Evolutionary conservation across 2,888 invertebrate species (phyloP).

Genomic region (Heteromyza rotundicornis): DNA sequence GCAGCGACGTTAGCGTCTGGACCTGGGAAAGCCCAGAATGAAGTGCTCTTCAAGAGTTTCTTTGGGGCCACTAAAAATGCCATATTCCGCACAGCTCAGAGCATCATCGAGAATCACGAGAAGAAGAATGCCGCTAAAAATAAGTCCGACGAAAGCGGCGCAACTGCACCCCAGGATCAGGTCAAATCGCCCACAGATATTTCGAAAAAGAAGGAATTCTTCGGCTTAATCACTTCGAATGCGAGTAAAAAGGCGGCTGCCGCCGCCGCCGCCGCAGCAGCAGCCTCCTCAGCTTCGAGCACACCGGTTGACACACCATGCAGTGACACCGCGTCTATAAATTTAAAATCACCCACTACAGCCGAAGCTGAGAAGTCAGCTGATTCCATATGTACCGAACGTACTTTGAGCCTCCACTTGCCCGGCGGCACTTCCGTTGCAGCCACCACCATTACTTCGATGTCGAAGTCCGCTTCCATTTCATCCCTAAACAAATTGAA

Average conservation of each 20-base stretch:
- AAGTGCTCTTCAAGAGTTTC: constrained; percentile 62
- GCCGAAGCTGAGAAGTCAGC: constrained; percentile 19
- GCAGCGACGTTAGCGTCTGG: constrained; percentile 28
- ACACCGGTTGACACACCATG: constrained; percentile 40
- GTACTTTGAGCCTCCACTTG: constrained; percentile 48
- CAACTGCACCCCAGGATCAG: constrained; percentile 36
- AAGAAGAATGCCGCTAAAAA: constrained; percentile 62
- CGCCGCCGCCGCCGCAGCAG: constrained; percentile 49
- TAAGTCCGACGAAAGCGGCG: constrained; percentile 38
- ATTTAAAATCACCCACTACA: constrained; percentile 13
- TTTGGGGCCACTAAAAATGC: constrained; percentile 63
- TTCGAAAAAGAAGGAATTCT: constrained; percentile 61
- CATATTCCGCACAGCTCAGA: constrained; percentile 63
- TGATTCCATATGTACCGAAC: constrained; percentile 32
- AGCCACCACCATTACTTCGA: too few relatives aligned
- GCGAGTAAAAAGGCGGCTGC: constrained; percentile 57
- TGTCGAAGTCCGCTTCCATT: constrained; percentile 53
- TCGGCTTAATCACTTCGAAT: constrained; percentile 58
- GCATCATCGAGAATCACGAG: constrained; percentile 63
- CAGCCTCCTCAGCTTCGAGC: constrained; percentile 30
- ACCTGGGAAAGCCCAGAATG: constrained; percentile 52
- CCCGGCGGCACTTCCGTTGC: constrained; percentile 36
- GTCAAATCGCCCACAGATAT: constrained; percentile 61
- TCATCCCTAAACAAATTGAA: constrained; percentile 58
- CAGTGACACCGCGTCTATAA: constrained; percentile 29